Evolutionary conservation across 2,113 vertebrate genomes (phyloP), one percentile per base, ranked within the genome.

Genomic region (Macheiramphus alcinus): DNA sequence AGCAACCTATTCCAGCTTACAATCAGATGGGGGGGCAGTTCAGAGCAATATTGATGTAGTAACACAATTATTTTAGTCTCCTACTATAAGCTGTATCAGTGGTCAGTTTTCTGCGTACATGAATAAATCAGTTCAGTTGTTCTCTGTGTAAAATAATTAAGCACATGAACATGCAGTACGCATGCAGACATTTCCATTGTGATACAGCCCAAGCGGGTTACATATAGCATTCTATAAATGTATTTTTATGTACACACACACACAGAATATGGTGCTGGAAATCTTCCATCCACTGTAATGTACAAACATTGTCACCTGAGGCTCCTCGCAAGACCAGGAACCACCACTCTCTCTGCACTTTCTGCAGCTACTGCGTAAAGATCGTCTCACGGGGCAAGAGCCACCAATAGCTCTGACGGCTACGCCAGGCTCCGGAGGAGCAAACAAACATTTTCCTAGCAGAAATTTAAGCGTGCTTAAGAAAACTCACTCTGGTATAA

Each of bases 181-280:
- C 10, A 1, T 8, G n/a, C 29, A 73, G 21, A 3, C 0, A 2
- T 50, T 62, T 29, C 59, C 63, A 32, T 0, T 0, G 0, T 10
- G 47, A 13, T 13, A 20, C 26, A 48, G 73, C 38, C 43, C 65
- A 13, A 29, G 6, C 0, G 3, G 56, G 19, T 6, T 36, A 40
- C 5, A 21, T 1, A 1, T 0, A 0, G 4, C 20, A 7, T 56
- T 8, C 29, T 13, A 1, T 0, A 1, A 0, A 1, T 2, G 3
- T 8, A 1, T 40, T 62, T 86, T 19, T 22, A 20, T 16, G 43
- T 10, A 19, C 5, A 2, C 3, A 5, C 18, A 42, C n/a, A 38
- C 29, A 32, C 7, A 43, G 26, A 50, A 6, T 13, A 21, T 10
- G 19, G 17, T 1, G 0, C 31, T 79, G 47, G 38, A 38, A 47